Conservation (phyloP, 1,140 invertebrate species). For the Drosophila athabasca region DNA sequence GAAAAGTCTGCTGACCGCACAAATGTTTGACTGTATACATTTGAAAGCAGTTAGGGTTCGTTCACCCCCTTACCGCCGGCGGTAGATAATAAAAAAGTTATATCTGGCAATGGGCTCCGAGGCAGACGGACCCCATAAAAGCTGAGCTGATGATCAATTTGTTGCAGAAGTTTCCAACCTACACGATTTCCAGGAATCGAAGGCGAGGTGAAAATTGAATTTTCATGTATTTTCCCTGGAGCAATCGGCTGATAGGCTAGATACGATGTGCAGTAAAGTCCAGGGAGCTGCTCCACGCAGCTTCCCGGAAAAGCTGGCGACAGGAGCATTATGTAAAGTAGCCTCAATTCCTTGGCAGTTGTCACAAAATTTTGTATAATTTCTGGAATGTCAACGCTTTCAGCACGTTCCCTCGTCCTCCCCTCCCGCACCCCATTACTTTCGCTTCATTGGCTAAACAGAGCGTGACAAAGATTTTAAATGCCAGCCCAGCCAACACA, state of each 20-base stretch:
- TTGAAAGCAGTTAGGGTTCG: not conserved
- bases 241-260: not conserved
- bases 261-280: constrained; percentile 15
- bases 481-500: constrained; percentile 12
- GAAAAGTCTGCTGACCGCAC: constrained; percentile 20
- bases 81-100: constrained; percentile 32
- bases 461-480: constrained; percentile 27
- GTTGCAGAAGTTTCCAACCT: constrained; percentile 33
- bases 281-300: not conserved
- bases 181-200: constrained; percentile 6
- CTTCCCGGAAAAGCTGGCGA: constrained; percentile 35
- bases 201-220: constrained; percentile 63
- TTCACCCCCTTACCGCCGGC: not conserved
- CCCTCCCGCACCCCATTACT: not conserved
- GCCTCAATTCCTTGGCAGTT: constrained; percentile 63
- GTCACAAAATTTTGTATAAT: constrained; percentile 72
- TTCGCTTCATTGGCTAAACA: constrained; percentile 35
- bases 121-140: not conserved
- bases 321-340: constrained; percentile 70
- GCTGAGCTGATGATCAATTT: constrained; percentile 35
- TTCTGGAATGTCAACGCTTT: constrained; percentile 39
- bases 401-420: not conserved
- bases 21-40: not conserved
- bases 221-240: constrained; percentile 48
- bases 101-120: constrained; percentile 2